These are phyloP conservation scores for Antigone vipio DNA, from an alignment of 2,113 vertebrate genomes.

Conservation along the genomic window DNA sequence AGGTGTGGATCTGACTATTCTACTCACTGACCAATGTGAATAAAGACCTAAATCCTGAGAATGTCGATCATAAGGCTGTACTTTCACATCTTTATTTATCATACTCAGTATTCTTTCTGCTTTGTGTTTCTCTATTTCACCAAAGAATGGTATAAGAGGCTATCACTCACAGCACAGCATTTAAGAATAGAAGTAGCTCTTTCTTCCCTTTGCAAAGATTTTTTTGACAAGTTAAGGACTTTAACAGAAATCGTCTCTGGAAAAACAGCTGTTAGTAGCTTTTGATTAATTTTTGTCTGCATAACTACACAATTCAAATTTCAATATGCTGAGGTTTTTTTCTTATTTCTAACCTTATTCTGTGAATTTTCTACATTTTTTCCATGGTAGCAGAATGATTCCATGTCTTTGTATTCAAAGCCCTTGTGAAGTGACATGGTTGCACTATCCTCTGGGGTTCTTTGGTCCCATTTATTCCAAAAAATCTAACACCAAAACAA, in stretches of 20 bases:
- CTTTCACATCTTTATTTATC: neutral
- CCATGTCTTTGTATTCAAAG: neutral
- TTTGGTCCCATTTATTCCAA: neutral
- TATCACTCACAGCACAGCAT: neutral
- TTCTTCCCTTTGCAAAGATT: neutral
- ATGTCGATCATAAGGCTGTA: accelerated
- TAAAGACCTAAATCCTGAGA: neutral
- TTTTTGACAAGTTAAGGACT: neutral
- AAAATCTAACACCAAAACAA: neutral
- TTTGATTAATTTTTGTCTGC: neutral
- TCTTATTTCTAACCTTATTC: neutral
- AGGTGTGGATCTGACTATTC: neutral
- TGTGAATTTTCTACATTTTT: neutral
- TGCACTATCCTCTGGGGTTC: neutral
- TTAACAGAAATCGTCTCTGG: neutral
- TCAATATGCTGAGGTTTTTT: neutral
- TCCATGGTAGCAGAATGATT: neutral
- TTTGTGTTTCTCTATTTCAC: neutral
- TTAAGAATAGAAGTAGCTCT: neutral
- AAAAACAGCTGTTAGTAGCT: neutral
- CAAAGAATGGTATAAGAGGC: neutral
- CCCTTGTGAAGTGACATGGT: neutral
- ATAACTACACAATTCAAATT: neutral
- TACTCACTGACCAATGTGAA: neutral
- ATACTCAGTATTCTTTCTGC: neutral